Base-by-base conservation (phyloP, 2,113 vertebrate genomes). In the Pagrus major region DNA sequence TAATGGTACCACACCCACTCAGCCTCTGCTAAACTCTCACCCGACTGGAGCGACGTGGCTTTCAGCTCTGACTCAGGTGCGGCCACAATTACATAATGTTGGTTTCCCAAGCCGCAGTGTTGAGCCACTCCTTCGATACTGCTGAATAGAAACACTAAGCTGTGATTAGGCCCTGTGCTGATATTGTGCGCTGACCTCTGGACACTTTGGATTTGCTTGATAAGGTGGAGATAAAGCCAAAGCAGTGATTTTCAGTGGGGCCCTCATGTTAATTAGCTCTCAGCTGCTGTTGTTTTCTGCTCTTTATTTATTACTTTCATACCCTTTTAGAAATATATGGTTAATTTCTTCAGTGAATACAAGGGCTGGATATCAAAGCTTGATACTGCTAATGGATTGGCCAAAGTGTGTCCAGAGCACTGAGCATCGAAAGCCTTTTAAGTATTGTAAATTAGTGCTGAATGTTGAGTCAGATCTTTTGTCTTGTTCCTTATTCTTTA, bases 71-170 rank as follows among this genome's bases (percentile, higher is more conserved):
- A 59, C 27, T 63, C 52, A 89, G 81, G 79, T 78, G 82, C 71
- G 80, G 79, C 78, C 10, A 23, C 31, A 74, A n/a, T 79, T 76
- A 60, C 44, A 59, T 83, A 88, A 84, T 52, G 55, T 16, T 59
- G 69, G 58, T 67, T 86, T 81, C 15, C 67, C 27, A 51, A 60
- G 27, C 56, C 3, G 5, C 42, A 66, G 44, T 49, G 9, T 55
- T 69, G 21, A 51, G 80, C 84, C 90, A 80, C 89, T 39, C 88
- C 92, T 77, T 78, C 21, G 63, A 76, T 84, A 88, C 71, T 73
- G 84, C 76, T 76, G 20, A 29, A 58, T 37, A 60, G 68, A 88
- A 78, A 66, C 77, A 15, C 77, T 71, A 20, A 31, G 73, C 68
- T 58, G 55, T 65, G 61, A 78, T 64, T 44, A 37, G 14, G 33